Percentiles rank a stretch among this genome's conserved stretches.
phyloP scores from a whole-genome alignment of 53 echinoderm and acorn worm species.

The Actinopyga echinites region DNA sequence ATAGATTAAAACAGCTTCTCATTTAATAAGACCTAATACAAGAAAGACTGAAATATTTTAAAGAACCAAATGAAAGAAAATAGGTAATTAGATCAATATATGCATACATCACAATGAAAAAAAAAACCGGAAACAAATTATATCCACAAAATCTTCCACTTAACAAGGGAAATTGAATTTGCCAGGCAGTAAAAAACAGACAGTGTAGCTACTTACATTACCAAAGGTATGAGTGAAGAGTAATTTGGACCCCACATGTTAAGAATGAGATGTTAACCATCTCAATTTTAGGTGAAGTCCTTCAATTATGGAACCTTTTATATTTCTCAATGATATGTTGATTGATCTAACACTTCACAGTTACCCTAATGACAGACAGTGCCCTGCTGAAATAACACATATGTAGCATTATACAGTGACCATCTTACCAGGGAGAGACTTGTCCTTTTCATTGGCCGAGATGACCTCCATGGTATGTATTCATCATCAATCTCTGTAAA shows the following conservation, averaged over 20 bases:
- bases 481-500: conserved; percentile 11
- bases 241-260: too few relatives aligned
- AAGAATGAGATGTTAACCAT: too few relatives aligned
- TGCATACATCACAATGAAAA: neutral
- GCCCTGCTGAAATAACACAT: neutral
- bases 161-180: too few relatives aligned
- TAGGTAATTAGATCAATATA: neutral
- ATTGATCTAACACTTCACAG: too few relatives aligned
- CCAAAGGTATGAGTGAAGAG: too few relatives aligned
- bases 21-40: neutral
- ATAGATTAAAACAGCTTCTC: neutral
- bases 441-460: conserved; percentile 68
- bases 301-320: too few relatives aligned
- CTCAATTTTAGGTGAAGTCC: too few relatives aligned
- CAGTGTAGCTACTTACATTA: too few relatives aligned
- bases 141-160: too few relatives aligned
- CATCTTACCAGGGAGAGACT: conserved; percentile 73
- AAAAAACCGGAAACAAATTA: too few relatives aligned
- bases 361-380: neutral
- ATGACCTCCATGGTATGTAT: conserved; percentile 50
- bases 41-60: neutral
- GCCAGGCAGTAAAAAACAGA: too few relatives aligned
- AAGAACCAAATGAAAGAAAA: neutral
- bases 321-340: too few relatives aligned
- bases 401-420: neutral